A percentile compares a stretch with the other conserved stretches of the same genome.
phyloP scores from a whole-genome alignment of 1,140 invertebrate species.

The Drosophila setifemur region DNA sequence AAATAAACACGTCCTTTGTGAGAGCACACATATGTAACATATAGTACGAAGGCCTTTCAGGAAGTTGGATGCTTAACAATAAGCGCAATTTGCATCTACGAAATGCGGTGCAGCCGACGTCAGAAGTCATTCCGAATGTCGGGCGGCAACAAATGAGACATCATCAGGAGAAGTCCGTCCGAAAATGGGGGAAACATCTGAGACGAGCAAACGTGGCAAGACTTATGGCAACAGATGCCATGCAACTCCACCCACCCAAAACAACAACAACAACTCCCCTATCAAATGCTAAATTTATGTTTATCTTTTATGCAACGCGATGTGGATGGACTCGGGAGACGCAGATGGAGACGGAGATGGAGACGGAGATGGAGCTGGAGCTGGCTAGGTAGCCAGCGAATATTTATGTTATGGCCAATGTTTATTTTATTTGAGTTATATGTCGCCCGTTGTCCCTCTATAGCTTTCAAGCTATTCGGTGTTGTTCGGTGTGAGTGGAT shows the following conservation, averaged over 20 bases:
- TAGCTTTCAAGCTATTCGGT: constrained; percentile 43
- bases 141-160: constrained; percentile 68
- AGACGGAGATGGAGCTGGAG: neutral
- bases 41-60: too few species aligned
- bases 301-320: constrained; percentile 44
- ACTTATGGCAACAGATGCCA: constrained; percentile 75
- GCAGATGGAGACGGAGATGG: neutral
- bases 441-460: constrained; percentile 47
- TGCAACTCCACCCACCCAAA: constrained; percentile 27
- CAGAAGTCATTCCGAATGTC: constrained; percentile 44
- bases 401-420: constrained; percentile 76
- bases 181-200: constrained; percentile 34
- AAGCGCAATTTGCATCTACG: constrained; percentile 64
- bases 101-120: constrained; percentile 29
- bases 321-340: neutral
- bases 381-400: constrained; percentile 49
- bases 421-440: constrained; percentile 77
- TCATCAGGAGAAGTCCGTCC: constrained; percentile 51
- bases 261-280: constrained; percentile 16
- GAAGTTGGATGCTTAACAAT: constrained; percentile 39
- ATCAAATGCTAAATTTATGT: constrained; percentile 70
- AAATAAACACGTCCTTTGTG: neutral
- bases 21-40: neutral
- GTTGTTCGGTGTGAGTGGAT: constrained; percentile 12
- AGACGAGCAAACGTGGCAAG: constrained; percentile 43